These are phyloP conservation scores for Malurus alboscapulatus DNA, from an alignment of 2,113 vertebrate genomes.

Conservation along the genomic window DNA sequence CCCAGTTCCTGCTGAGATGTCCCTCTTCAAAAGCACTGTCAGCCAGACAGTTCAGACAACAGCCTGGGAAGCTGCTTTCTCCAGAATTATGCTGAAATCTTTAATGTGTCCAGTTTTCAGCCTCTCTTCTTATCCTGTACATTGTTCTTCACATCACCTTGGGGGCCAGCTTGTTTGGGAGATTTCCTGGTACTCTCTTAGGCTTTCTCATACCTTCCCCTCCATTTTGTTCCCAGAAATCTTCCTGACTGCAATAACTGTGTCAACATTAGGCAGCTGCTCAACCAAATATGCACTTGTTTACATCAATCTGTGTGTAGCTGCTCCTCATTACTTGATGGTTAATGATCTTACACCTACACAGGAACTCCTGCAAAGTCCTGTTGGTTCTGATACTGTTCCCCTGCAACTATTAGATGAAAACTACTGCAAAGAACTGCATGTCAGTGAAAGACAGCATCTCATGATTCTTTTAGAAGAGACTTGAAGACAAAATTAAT, in stretches of 20 bases:
- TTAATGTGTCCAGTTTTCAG: background rate
- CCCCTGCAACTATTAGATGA: background rate
- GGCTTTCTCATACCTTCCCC: background rate
- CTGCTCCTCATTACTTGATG: background rate
- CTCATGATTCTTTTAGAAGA: background rate
- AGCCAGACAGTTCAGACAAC: background rate
- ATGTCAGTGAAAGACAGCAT: background rate
- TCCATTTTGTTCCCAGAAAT: background rate
- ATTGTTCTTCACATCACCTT: background rate
- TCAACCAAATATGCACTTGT: background rate
- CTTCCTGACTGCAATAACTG: background rate
- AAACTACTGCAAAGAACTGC: background rate
- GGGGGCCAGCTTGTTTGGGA: background rate
- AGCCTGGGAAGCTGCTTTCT: background rate
- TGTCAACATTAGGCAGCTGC: background rate
- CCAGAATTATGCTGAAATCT: background rate
- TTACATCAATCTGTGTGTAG: background rate
- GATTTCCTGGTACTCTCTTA: background rate
- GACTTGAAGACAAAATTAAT: background rate
- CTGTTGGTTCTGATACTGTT: background rate
- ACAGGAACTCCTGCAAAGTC: background rate
- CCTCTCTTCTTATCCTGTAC: background rate
- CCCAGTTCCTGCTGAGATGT: background rate
- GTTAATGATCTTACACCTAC: background rate
- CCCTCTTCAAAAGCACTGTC: background rate